Conservation (phyloP, 2,797 vertebrate genomes). For the Hydrocynus forskahlii region DNA sequence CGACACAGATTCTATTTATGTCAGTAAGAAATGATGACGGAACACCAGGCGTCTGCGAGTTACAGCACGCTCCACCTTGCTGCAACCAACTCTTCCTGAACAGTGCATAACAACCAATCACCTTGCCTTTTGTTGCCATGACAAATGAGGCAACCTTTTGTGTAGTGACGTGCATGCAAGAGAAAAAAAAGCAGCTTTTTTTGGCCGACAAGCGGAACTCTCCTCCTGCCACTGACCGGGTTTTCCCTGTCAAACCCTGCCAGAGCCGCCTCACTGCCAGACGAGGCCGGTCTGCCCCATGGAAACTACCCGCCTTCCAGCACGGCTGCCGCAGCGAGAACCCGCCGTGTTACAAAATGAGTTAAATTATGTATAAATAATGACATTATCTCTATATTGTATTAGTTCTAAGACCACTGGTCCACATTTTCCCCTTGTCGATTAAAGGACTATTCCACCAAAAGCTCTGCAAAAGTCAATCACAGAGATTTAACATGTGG, state of each 20-base stretch:
- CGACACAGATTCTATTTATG: neutral
- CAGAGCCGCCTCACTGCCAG: slow-evolving; percentile 20
- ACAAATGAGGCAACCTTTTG: slow-evolving; percentile 49
- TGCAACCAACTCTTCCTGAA: slow-evolving; percentile 45
- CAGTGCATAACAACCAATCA: slow-evolving; percentile 44
- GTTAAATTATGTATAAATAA: neutral
- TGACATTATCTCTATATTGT: neutral
- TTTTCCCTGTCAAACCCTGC: slow-evolving; percentile 44
- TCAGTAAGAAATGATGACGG: slow-evolving; percentile 8
- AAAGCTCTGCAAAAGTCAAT: too few relatives aligned
- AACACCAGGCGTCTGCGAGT: neutral
- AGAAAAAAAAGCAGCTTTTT: slow-evolving; percentile 41
- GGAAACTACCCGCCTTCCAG: slow-evolving; percentile 19
- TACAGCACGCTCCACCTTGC: slow-evolving; percentile 29
- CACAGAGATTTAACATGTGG: too few relatives aligned
- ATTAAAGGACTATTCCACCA: too few relatives aligned
- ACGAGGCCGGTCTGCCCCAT: neutral
- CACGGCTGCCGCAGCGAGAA: neutral
- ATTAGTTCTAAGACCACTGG: too few relatives aligned
- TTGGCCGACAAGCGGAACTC: slow-evolving; percentile 30
- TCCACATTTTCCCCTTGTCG: too few relatives aligned
- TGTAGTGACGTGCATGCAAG: slow-evolving; percentile 40
- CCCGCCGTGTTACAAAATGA: neutral
- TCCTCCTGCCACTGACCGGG: slow-evolving; percentile 20
- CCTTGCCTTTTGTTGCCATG: slow-evolving; percentile 46